These are phyloP conservation scores for Mustelus asterias DNA, from an alignment of 2,113 vertebrate genomes.

Conservation along the genomic window DNA sequence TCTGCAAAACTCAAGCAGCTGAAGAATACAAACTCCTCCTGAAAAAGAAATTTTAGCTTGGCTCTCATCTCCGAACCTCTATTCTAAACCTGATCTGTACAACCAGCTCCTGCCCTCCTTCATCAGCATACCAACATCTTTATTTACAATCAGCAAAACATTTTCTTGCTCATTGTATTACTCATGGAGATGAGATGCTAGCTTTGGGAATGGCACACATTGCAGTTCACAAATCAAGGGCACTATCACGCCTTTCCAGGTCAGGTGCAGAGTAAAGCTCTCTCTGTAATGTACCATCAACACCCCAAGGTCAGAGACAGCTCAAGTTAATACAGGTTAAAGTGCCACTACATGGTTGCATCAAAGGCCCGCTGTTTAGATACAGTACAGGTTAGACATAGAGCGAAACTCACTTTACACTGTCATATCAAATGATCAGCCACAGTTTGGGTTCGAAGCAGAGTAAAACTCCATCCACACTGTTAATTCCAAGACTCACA, in stretches of 20 bases:
- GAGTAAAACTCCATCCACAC: neutral
- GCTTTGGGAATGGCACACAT: neutral
- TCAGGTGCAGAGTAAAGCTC: neutral
- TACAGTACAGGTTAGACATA: neutral
- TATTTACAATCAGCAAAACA: neutral
- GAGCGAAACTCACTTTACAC: neutral
- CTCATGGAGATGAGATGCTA: neutral
- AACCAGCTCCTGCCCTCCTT: neutral
- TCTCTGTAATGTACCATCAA: neutral
- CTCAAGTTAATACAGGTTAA: neutral
- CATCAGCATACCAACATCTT: neutral
- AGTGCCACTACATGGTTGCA: neutral
- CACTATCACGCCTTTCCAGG: neutral
- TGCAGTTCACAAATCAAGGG: neutral
- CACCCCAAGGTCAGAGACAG: neutral
- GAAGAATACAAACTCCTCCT: constrained; percentile 23
- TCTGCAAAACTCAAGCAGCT: neutral
- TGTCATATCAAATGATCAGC: neutral
- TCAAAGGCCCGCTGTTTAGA: neutral
- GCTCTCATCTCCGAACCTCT: neutral
- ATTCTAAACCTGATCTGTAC: neutral
- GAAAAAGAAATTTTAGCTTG: neutral
- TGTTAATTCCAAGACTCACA: neutral
- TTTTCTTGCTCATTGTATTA: neutral
- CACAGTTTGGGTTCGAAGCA: neutral